Percentiles rank a stretch among this genome's conserved stretches.
Evolutionary conservation across 2,113 vertebrate genomes (phyloP).

Genomic region (Istiophorus platypterus): DNA sequence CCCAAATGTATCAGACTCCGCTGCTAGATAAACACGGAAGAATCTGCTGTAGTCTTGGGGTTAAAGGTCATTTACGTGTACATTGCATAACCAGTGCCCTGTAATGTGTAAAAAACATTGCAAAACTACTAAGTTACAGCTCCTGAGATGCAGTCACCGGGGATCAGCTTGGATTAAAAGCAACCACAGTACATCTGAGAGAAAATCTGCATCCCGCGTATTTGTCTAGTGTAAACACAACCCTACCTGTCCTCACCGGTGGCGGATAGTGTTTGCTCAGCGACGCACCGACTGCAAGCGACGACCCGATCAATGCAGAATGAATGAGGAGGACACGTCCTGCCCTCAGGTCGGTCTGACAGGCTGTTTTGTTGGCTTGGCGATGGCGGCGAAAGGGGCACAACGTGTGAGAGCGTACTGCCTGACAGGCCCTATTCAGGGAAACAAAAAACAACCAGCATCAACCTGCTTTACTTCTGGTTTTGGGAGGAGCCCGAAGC

Average conservation of each 20-base stretch:
- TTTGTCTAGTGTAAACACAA: not conserved
- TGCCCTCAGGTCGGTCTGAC: not conserved
- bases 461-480: not conserved
- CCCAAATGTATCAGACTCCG: not conserved
- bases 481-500: constrained; percentile 51
- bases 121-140: no score
- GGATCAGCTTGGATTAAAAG: not conserved
- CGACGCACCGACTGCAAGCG: not conserved
- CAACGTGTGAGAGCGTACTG: rapidly evolving
- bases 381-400: rapidly evolving
- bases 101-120: not conserved
- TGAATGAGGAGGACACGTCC: no score
- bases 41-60: not conserved
- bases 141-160: no score
- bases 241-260: constrained; percentile 1
- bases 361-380: rapidly evolving
- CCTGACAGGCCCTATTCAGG: not conserved
- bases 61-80: not conserved
- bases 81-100: not conserved
- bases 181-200: not conserved
- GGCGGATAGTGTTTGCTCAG: not conserved
- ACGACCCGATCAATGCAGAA: not conserved
- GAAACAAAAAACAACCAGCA: rapidly evolving
- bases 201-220: not conserved
- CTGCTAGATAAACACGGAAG: not conserved